phyloP scores from a whole-genome alignment of 2,797 vertebrate genomes.

The Cirrhinus mrigala region DNA sequence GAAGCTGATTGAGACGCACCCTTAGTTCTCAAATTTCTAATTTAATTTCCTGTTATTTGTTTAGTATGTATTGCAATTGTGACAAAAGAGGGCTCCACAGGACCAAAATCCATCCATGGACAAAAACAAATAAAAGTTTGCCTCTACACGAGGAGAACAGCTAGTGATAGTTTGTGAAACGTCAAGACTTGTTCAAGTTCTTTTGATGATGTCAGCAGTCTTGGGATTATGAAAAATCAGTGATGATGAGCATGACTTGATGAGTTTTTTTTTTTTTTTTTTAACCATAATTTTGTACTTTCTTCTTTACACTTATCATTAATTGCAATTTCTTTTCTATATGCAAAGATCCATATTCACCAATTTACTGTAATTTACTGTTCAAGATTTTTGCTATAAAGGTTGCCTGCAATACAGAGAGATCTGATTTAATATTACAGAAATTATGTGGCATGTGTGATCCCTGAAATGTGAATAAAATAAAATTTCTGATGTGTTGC shows the following conservation, averaged over 20 bases:
- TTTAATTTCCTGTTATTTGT: not conserved
- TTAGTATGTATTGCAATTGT: not conserved
- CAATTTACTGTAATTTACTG: not conserved
- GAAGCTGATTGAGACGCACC: not conserved
- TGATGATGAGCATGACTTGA: not conserved
- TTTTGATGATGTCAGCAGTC: not conserved
- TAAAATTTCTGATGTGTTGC: not conserved
- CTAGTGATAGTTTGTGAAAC: not conserved
- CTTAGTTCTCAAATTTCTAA: not conserved
- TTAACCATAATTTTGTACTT: not conserved
- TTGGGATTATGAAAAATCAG: not conserved
- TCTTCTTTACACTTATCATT: not conserved
- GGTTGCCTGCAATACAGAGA: not conserved
- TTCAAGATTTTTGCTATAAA: not conserved
- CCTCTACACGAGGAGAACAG: not conserved
- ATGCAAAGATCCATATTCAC: not conserved
- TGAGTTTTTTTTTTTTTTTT: not conserved
- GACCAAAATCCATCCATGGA: not conserved
- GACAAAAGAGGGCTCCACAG: not conserved
- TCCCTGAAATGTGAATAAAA: not conserved
- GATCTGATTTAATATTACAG: not conserved
- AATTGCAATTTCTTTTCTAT: not conserved
- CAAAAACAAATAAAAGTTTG: slow-evolving; percentile 1
- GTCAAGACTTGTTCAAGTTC: not conserved
- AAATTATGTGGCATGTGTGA: not conserved